Percentiles rank a stretch among this genome's conserved stretches.
These are phyloP conservation scores for Cheiracanthium punctorium DNA, from an alignment of 2,888 invertebrate species.

Conservation along the genomic window DNA sequence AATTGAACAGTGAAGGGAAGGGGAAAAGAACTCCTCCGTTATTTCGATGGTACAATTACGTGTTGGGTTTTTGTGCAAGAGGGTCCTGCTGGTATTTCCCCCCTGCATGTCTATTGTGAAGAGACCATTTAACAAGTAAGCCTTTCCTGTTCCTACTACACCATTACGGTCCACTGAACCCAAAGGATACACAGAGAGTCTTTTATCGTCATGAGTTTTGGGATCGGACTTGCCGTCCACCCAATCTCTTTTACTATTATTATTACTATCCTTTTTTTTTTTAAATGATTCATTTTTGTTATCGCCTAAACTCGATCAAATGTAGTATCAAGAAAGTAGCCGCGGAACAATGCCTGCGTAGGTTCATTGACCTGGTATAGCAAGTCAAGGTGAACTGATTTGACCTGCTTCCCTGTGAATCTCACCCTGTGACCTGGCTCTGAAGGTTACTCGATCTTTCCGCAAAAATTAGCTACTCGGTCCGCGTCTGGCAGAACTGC, in stretches of 20 bases:
- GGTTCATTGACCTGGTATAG: conserved; percentile 57
- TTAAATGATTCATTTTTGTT: not conserved
- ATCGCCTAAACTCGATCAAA: conserved; percentile 5
- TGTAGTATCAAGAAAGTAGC: conserved; percentile 50
- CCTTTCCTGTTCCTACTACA: not conserved
- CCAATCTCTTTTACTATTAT: not conserved
- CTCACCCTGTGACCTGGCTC: conserved; percentile 56
- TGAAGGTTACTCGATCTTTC: conserved; percentile 64
- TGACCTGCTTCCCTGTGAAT: conserved; percentile 62
- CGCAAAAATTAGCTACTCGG: conserved; percentile 31
- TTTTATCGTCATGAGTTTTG: conserved; percentile 4
- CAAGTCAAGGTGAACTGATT: conserved; percentile 65
- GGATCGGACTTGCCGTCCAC: not conserved
- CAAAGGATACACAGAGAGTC: not conserved
- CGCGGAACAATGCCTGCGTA: conserved; percentile 45
- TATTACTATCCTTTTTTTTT: not conserved
- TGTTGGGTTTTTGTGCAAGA: too few relatives aligned
- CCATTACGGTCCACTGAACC: not conserved
- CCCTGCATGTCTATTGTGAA: not conserved
- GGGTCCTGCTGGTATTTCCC: too few relatives aligned
- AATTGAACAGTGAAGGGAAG: too few relatives aligned
- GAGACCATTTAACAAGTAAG: not conserved
- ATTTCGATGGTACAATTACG: too few relatives aligned
- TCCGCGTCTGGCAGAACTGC: conserved; percentile 31
- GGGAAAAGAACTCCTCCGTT: not conserved